A percentile compares a stretch with the other conserved stretches of the same genome.
phyloP scores from a whole-genome alignment of 1,140 invertebrate species.

The Drosophila nigrodunni region DNA sequence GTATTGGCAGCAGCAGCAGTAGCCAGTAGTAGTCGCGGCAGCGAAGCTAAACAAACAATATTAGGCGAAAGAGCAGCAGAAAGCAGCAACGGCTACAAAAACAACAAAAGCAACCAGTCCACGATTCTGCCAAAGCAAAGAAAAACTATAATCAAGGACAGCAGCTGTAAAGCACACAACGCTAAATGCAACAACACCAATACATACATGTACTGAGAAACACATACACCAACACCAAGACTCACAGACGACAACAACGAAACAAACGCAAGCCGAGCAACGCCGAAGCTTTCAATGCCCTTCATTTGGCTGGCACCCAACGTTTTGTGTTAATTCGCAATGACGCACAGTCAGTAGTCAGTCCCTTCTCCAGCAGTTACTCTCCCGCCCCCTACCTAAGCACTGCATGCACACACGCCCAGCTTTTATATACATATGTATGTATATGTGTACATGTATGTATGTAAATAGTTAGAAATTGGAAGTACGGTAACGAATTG shows the following conservation, averaged over 20 bases:
- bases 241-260: constrained; percentile 1
- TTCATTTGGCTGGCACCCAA: constrained; percentile 43
- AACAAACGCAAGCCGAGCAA: constrained; percentile 31
- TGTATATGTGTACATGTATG: too few relatives aligned
- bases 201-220: constrained; percentile 3
- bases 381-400: not conserved
- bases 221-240: constrained; percentile 4
- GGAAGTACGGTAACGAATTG: constrained; percentile 35
- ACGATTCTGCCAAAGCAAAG: constrained; percentile 61
- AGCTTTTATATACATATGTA: not conserved
- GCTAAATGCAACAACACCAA: constrained; percentile 36
- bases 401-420: not conserved
- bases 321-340: constrained; percentile 32
- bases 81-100: constrained; percentile 30
- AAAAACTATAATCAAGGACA: constrained; percentile 79
- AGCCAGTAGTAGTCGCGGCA: constrained; percentile 23
- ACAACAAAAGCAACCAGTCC: constrained; percentile 43
- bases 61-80: constrained; percentile 38
- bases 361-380: not conserved
- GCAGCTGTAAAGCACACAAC: constrained; percentile 60
- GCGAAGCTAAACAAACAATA: constrained; percentile 16
- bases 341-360: constrained; percentile 39
- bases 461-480: constrained; percentile 20
- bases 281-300: constrained; percentile 58
- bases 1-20: not conserved